Percentiles rank a stretch among this genome's conserved stretches.
phyloP scores from a whole-genome alignment of 2,113 vertebrate species.

The Nymphicus hollandicus region DNA sequence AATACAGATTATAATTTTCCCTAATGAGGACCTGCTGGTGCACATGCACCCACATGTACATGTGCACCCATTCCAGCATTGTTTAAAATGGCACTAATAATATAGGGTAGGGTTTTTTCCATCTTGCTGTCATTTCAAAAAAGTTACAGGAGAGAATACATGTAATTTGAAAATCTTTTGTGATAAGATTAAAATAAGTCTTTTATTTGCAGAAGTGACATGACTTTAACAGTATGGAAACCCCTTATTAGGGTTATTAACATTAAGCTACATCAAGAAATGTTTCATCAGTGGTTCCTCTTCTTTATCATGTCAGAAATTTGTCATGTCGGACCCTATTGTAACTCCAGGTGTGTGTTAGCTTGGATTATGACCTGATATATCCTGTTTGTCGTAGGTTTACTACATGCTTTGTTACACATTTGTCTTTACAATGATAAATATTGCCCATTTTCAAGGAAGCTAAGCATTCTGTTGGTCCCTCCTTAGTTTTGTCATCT shows the following conservation, averaged over 20 bases:
- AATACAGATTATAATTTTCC: slow-evolving; percentile 40
- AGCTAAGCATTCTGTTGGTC: background rate
- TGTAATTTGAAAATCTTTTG: slow-evolving; percentile 27
- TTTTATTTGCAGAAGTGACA: background rate
- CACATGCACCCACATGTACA: background rate
- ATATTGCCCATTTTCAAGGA: background rate
- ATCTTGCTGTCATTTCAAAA: slow-evolving; percentile 33
- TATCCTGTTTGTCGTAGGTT: background rate
- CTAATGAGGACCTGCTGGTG: slow-evolving; percentile 32
- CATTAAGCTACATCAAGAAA: background rate
- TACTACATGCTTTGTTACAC: background rate
- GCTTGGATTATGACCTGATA: background rate
- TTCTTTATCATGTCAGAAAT: background rate
- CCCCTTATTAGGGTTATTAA: slow-evolving; percentile 13
- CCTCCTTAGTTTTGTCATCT: fast-evolving
- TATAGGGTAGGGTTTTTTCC: background rate
- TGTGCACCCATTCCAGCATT: background rate
- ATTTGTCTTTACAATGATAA: background rate
- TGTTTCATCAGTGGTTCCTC: background rate
- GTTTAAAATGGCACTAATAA: slow-evolving; percentile 26
- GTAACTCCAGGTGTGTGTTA: background rate
- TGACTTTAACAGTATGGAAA: slow-evolving; percentile 2
- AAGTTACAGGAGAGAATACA: background rate
- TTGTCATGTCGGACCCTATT: background rate
- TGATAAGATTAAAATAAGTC: background rate